Percentiles rank a stretch among this genome's conserved stretches.
Evolutionary conservation across 1,140 invertebrate genomes (phyloP).

Genomic region (Ladona fulva): DNA sequence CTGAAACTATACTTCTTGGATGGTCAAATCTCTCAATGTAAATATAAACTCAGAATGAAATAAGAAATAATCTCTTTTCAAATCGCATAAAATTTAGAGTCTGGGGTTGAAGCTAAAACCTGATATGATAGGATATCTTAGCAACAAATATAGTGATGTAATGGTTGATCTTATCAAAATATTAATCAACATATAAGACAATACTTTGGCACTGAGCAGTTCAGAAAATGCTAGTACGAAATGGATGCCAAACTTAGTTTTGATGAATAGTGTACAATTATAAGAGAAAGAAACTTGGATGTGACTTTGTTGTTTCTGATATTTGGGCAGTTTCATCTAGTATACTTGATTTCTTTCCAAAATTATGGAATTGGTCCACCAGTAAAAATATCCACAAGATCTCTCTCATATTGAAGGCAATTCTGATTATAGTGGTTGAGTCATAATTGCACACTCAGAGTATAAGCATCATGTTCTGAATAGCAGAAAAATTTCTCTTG

Average conservation of each 20-base stretch:
- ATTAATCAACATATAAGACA: conserved; percentile 7
- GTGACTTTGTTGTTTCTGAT: background rate
- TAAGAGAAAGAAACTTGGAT: background rate
- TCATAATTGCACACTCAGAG: no score
- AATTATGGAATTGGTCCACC: no score
- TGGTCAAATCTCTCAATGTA: background rate
- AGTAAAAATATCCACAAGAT: no score
- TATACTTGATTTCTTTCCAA: no score
- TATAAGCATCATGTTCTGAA: no score
- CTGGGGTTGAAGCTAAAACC: background rate
- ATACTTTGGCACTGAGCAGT: conserved; percentile 4
- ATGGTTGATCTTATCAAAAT: background rate
- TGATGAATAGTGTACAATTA: background rate
- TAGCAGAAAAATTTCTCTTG: no score
- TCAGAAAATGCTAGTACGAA: background rate
- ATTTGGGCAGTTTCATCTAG: background rate
- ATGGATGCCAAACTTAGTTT: conserved; percentile 5
- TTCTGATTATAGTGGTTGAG: no score
- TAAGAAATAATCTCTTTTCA: background rate
- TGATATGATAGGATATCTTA: background rate
- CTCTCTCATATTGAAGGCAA: no score
- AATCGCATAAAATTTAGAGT: background rate
- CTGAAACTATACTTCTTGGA: background rate
- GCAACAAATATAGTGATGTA: background rate
- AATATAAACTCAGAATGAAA: background rate